Evolutionary conservation across 2,888 invertebrate species (phyloP).

Genomic region (Drepanosiphum platanoidis): DNA sequence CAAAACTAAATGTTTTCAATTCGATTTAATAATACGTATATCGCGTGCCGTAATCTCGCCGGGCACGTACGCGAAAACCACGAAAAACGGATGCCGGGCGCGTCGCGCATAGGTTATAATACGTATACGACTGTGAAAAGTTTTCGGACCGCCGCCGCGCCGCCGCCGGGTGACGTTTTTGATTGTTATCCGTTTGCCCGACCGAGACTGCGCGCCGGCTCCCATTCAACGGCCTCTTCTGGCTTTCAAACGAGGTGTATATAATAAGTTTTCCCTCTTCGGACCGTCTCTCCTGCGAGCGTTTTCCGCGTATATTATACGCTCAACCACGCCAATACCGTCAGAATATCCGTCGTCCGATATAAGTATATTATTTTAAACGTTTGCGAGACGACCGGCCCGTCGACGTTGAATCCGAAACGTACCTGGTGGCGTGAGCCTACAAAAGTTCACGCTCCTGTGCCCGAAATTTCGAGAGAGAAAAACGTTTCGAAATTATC

Average conservation of each 20-base stretch:
- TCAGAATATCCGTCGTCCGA: no score
- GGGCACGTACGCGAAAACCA: not conserved
- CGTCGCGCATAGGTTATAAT: not conserved
- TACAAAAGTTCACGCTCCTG: no score
- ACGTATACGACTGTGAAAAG: not conserved
- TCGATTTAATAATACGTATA: not conserved
- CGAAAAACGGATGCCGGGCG: not conserved
- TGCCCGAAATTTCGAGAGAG: no score
- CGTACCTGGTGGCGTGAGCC: not conserved
- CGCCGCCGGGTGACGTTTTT: no score
- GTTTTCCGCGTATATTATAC: no score
- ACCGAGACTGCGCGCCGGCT: no score
- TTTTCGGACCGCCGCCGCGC: not conserved
- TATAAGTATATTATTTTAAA: no score
- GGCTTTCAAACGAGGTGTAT: not conserved
- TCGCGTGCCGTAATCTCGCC: not conserved
- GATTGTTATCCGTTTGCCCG: not conserved
- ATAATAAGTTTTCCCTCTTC: not conserved
- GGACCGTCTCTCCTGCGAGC: not conserved
- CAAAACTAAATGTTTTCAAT: constrained; percentile 1
- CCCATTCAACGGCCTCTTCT: not conserved
- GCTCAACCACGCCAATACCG: no score
- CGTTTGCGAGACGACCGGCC: no score
- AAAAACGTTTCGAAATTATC: no score
- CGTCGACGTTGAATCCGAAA: no score